These are phyloP conservation scores for Tetrao urogallus DNA, from an alignment of 2,113 vertebrate species.

Conservation along the genomic window DNA sequence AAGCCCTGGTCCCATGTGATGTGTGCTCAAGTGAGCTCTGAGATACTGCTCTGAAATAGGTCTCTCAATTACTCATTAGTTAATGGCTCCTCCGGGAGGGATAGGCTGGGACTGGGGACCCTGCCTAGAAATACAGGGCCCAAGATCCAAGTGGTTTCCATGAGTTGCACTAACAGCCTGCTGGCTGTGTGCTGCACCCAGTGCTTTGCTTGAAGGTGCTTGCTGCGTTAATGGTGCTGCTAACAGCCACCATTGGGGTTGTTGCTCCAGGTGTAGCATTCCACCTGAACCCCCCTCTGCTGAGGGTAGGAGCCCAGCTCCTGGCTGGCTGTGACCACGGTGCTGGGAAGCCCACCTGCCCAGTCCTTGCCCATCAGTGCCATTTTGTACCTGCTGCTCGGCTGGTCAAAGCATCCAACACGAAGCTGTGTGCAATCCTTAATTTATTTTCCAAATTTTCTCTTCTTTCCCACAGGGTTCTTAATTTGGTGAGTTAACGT, in stretches of 20 bases:
- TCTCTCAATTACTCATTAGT: neutral
- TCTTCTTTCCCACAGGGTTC: neutral
- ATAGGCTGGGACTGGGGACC: neutral
- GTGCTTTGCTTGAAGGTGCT: rapidly evolving
- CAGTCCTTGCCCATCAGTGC: neutral
- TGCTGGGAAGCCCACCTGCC: neutral
- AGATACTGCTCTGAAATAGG: neutral
- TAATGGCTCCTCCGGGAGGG: neutral
- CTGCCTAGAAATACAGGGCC: neutral
- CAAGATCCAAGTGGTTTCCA: neutral
- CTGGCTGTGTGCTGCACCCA: neutral
- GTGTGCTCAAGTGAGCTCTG: neutral
- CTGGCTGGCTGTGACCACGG: neutral
- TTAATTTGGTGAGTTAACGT: constrained; percentile 46
- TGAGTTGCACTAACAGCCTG: neutral
- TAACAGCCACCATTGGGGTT: neutral
- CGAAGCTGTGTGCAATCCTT: neutral
- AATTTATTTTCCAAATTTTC: neutral
- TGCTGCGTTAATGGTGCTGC: neutral
- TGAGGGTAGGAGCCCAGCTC: neutral
- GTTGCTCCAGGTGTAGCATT: neutral
- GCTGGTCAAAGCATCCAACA: neutral
- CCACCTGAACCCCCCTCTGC: rapidly evolving
- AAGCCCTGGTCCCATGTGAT: neutral
- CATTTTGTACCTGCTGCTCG: neutral